Evolutionary conservation across 2,113 vertebrate species (phyloP).

Genomic region (Oxyura jamaicensis): DNA sequence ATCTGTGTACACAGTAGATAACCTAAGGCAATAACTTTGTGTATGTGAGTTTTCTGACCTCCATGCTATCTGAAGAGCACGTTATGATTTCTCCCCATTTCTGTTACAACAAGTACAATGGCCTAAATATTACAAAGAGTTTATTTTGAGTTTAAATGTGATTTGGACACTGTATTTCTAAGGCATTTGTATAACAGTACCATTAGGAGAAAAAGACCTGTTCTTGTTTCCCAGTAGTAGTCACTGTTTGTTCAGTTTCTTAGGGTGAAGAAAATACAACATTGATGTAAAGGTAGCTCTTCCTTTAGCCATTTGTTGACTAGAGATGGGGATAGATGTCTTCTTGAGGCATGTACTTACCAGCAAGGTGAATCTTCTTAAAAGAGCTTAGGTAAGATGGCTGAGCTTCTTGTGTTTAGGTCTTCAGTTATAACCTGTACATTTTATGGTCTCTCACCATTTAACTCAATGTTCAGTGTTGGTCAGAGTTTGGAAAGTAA

Average conservation of each 20-base stretch:
- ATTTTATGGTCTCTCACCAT: background rate
- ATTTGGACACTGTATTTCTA: background rate
- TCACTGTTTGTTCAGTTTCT: background rate
- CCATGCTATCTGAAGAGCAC: background rate
- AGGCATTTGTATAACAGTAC: background rate
- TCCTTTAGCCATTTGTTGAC: background rate
- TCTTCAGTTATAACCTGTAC: background rate
- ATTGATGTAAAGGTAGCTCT: background rate
- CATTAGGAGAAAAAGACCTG: background rate
- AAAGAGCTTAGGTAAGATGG: background rate
- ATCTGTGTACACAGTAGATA: conserved; percentile 20
- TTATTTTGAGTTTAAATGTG: background rate
- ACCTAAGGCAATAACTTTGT: background rate
- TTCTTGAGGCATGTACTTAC: background rate
- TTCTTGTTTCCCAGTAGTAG: background rate
- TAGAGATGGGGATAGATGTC: background rate
- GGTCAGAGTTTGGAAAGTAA: background rate
- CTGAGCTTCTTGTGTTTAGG: background rate
- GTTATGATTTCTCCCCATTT: background rate
- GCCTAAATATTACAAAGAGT: background rate
- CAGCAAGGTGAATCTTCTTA: background rate
- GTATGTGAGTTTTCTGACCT: background rate
- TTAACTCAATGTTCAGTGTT: background rate
- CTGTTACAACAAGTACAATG: background rate
- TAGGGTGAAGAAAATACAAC: background rate